Evolutionary conservation across 2,113 vertebrate species (phyloP).

Genomic region (Capreolus pygargus): DNA sequence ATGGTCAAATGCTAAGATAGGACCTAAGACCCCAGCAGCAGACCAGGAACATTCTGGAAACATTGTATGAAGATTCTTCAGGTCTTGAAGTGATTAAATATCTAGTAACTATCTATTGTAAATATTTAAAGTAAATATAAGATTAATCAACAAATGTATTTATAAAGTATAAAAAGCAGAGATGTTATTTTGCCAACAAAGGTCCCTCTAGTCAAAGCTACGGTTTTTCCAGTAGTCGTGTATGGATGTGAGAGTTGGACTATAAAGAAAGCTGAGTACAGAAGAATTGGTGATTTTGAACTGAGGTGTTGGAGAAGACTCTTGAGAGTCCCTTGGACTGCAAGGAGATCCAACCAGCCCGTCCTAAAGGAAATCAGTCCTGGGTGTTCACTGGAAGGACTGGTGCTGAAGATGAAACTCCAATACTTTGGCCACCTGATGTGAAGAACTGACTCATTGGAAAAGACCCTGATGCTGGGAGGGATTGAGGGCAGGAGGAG

Average conservation of each 20-base stretch:
- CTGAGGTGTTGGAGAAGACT: not conserved
- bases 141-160: not conserved
- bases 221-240: not conserved
- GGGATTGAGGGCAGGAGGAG: not conserved
- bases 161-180: not conserved
- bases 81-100: not conserved
- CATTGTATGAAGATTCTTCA: not conserved
- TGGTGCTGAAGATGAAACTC: not conserved
- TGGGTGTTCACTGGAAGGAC: not conserved
- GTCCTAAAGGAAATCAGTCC: not conserved
- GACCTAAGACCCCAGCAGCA: not conserved
- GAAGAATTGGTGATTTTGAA: not conserved
- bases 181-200: not conserved
- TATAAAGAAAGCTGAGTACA: accelerated
- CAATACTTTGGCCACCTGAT: not conserved
- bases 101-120: not conserved
- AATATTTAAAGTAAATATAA: not conserved
- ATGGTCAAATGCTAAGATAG: not conserved
- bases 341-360: not conserved
- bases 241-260: not conserved
- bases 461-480: not conserved
- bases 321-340: not conserved
- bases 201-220: not conserved
- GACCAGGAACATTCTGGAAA: not conserved
- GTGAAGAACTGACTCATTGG: not conserved